Evolutionary conservation across 2,888 invertebrate species (phyloP).

Genomic region (Epinotia nisella): DNA sequence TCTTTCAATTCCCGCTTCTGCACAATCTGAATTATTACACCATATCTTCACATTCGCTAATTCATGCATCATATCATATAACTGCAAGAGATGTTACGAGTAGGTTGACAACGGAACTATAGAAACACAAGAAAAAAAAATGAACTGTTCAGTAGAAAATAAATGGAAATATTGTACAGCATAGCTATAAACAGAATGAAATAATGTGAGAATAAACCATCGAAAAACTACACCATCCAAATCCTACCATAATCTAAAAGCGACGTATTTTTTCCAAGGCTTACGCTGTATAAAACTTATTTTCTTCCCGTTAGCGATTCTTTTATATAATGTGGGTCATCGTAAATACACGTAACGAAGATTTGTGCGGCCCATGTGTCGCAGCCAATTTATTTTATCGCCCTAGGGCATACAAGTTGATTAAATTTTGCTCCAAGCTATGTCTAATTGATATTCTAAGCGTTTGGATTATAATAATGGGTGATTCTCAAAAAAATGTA

Average conservation of each 20-base stretch:
- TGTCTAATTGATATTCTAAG: constrained; percentile 15
- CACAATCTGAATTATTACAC: background rate
- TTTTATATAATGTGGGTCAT: constrained; percentile 30
- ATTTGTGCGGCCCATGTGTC: constrained; percentile 38
- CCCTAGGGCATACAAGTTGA: constrained; percentile 18
- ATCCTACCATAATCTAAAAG: background rate
- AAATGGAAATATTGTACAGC: background rate
- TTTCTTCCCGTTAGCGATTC: constrained; percentile 22
- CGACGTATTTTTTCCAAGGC: background rate
- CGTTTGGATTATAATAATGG: background rate
- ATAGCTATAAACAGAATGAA: background rate
- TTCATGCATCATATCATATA: too few species aligned
- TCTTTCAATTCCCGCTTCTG: background rate
- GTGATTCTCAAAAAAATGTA: too few species aligned
- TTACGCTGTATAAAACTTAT: constrained; percentile 8
- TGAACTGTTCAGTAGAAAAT: background rate
- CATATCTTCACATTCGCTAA: too few species aligned
- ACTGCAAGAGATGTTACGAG: background rate
- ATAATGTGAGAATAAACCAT: background rate
- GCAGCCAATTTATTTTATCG: constrained; percentile 27
- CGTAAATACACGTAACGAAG: constrained; percentile 41
- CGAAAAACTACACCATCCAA: background rate
- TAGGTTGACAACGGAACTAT: background rate
- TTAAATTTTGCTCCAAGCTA: constrained; percentile 20
- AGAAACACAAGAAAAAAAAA: background rate